Evolutionary conservation across 2,113 vertebrate genomes (phyloP).

Genomic region (Glaucomys volans): DNA sequence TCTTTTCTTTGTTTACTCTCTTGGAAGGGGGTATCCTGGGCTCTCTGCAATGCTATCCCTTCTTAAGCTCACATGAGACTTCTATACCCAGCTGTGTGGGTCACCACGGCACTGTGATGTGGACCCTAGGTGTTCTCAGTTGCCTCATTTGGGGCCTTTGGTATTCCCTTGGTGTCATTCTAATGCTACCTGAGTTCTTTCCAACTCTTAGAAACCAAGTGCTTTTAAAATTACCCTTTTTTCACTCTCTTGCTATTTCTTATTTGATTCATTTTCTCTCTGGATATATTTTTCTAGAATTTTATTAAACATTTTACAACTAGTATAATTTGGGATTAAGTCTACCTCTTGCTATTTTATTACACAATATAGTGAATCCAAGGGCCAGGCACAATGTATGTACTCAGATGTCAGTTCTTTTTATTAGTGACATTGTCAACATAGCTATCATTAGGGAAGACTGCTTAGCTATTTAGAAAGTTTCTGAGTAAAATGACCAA

Average conservation of each 20-base stretch:
- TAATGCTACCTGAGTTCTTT: neutral
- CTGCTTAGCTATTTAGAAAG: neutral
- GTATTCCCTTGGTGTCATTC: neutral
- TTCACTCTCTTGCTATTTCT: neutral
- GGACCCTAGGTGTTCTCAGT: neutral
- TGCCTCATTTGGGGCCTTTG: neutral
- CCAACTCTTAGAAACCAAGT: neutral
- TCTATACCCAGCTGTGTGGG: neutral
- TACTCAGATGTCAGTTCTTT: neutral
- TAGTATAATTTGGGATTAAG: neutral
- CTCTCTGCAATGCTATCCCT: neutral
- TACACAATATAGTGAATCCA: neutral
- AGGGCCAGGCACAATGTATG: neutral
- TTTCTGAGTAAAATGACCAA: neutral
- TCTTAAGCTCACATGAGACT: neutral
- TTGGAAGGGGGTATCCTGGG: neutral
- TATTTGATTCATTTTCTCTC: neutral
- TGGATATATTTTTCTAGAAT: neutral
- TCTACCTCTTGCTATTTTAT: neutral
- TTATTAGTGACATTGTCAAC: neutral
- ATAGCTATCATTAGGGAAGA: neutral
- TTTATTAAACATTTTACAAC: neutral
- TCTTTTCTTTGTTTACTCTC: neutral
- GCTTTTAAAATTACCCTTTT: neutral
- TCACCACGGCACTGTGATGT: neutral